Base-by-base conservation (phyloP, 2,888 invertebrate species). In the Halictus quadricinctus region DNA sequence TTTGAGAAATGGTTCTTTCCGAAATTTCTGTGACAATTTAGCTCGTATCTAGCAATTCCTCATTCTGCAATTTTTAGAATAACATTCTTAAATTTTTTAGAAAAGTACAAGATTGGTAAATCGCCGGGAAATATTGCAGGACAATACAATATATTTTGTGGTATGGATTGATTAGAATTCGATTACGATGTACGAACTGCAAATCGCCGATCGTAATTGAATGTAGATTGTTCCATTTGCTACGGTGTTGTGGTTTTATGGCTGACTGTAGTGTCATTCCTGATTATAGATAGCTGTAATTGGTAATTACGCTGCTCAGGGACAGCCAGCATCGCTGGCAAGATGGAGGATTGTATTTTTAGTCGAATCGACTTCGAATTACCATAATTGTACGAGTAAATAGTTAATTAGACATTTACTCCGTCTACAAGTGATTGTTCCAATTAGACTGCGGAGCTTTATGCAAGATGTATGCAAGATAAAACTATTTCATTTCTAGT, bases 161-260 rank as follows among this genome's bases (percentile, higher is more conserved):
- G 21, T n/a, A 43, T 70, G 13, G 43, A 70, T 43, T 70, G 6
- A 70, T 43, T 12, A 1, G 43, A 41, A n/a, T 43, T 43, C 70
- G 70, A 70, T 70, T 70, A 70, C 43, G 13, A 70, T 43, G n/a
- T 12, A 13, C 43, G 21, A 70, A n/a, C 43, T 21, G 70, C 70
- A 70, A 43, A 70, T 70, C 41, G 66, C 66, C 46, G 78, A 70
- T 82, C 43, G 58, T 36, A 29, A 60, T 18, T 48, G 74, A 79
- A 73, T 48, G 48, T 74, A 73, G 48, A 79, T 79, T 46, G 18
- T 46, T 25, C 29, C 54, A 74, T 79, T 74, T 41, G 74, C 54
- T 41, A 74, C 79, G 79, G 46, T 60, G 54, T 73, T 48, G 58
- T 12, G 79, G 79, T 82, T 82, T 82, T 78, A 78, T 72, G 64